Percentiles rank a stretch among this genome's conserved stretches.
Evolutionary conservation across 1,140 invertebrate species (phyloP).

Genomic region (Thaumetopoea pityocampa): DNA sequence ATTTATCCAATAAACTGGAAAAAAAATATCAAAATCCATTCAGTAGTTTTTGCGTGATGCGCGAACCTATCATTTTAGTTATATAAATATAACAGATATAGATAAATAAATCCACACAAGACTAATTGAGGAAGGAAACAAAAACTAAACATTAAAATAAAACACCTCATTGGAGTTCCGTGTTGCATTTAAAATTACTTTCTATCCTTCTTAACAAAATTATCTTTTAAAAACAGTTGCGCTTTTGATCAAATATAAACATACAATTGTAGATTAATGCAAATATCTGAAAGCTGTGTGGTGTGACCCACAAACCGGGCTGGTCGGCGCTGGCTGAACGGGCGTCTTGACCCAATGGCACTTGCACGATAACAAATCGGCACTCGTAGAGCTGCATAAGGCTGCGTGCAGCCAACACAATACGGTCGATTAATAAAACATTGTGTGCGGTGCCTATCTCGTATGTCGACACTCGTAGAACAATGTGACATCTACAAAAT

Average conservation of each 20-base stretch:
- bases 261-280: slow-evolving; percentile 24
- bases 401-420: slow-evolving; percentile 28
- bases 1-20: too few species aligned
- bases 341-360: slow-evolving; percentile 14
- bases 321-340: slow-evolving; percentile 13
- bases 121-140: too few species aligned
- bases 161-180: too few species aligned
- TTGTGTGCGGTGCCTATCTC: slow-evolving; percentile 30
- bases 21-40: too few species aligned
- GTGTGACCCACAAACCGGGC: slow-evolving; percentile 30
- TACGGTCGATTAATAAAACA: slow-evolving; percentile 53
- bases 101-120: too few species aligned
- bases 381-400: slow-evolving; percentile 34
- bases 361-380: slow-evolving; percentile 13
- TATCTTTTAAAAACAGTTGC: slow-evolving; percentile 13
- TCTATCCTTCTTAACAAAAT: slow-evolving; percentile 22
- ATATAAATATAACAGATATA: too few species aligned
- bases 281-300: slow-evolving; percentile 37
- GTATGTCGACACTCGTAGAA: too few species aligned
- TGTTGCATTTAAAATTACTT: too few species aligned
- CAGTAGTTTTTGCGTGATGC: too few species aligned
- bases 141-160: too few species aligned
- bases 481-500: too few species aligned
- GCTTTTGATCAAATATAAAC: slow-evolving; percentile 15
- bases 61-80: too few species aligned